Evolutionary conservation across 1,140 invertebrate genomes (phyloP).

Genomic region (Neotoxoptera formosana): DNA sequence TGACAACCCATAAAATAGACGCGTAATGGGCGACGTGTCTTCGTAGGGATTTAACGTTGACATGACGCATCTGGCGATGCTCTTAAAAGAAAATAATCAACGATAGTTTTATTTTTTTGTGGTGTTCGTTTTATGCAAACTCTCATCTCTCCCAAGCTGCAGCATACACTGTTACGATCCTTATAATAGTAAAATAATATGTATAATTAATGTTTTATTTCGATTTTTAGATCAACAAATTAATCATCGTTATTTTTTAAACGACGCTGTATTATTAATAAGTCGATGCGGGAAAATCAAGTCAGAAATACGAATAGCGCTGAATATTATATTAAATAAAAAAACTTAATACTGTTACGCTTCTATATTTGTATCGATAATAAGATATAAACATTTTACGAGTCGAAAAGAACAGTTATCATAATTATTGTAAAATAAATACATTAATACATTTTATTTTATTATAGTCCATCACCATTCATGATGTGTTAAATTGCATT

Average conservation of each 20-base stretch:
- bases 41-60: constrained; percentile 46
- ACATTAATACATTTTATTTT: neutral
- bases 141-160: neutral
- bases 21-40: constrained; percentile 40
- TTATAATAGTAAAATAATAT: no score
- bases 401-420: neutral
- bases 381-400: neutral
- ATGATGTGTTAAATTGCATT: neutral
- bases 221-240: neutral
- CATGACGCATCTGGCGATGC: constrained; percentile 47
- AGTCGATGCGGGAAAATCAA: neutral
- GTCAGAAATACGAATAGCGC: neutral
- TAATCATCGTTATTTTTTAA: neutral
- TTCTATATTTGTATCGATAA: neutral
- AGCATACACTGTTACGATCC: neutral
- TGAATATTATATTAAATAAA: neutral
- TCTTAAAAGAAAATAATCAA: constrained; percentile 54
- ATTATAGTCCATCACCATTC: neutral
- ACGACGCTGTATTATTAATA: neutral
- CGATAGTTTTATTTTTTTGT: constrained; percentile 7
- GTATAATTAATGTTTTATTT: neutral
- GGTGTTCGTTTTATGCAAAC: neutral
- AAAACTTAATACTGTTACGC: neutral
- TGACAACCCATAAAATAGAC: constrained; percentile 48
- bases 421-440: constrained; percentile 3